Conservation (phyloP, 2,797 vertebrate species). For the Ptychadena robeensis region DNA sequence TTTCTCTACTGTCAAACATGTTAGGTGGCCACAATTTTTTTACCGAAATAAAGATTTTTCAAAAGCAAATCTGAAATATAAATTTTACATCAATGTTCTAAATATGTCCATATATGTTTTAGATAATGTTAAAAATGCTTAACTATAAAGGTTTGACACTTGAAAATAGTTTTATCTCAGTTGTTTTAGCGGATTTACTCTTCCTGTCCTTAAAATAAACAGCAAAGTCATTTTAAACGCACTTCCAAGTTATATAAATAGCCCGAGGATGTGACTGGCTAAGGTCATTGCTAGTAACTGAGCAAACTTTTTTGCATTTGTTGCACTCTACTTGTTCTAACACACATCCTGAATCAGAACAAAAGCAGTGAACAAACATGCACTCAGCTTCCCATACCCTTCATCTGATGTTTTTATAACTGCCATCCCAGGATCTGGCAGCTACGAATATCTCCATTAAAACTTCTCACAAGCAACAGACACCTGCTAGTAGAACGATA, state of each 20-base stretch:
- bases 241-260: conserved; percentile 60
- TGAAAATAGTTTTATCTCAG: conserved; percentile 10
- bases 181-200: conserved; percentile 52
- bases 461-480: conserved; percentile 6
- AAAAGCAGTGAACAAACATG: conserved; percentile 58
- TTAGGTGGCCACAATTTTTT: too few relatives aligned
- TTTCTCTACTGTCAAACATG: too few relatives aligned
- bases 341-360: conserved; percentile 58
- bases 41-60: too few relatives aligned
- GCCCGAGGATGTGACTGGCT: conserved; percentile 55
- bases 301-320: conserved; percentile 43
- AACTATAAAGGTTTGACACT: conserved; percentile 21
- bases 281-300: conserved; percentile 54
- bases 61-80: too few relatives aligned
- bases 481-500: conserved; percentile 9
- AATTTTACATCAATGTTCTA: too few relatives aligned
- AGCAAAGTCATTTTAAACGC: conserved; percentile 51
- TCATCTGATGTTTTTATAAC: conserved; percentile 49
- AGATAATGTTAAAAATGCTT: not conserved
- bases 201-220: conserved; percentile 62
- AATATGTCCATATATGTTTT: not conserved
- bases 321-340: conserved; percentile 47
- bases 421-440: conserved; percentile 20
- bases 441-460: conserved; percentile 17
- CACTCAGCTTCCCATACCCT: conserved; percentile 55